Conservation (phyloP, 2,113 vertebrate species). For the Callospermophilus lateralis region DNA sequence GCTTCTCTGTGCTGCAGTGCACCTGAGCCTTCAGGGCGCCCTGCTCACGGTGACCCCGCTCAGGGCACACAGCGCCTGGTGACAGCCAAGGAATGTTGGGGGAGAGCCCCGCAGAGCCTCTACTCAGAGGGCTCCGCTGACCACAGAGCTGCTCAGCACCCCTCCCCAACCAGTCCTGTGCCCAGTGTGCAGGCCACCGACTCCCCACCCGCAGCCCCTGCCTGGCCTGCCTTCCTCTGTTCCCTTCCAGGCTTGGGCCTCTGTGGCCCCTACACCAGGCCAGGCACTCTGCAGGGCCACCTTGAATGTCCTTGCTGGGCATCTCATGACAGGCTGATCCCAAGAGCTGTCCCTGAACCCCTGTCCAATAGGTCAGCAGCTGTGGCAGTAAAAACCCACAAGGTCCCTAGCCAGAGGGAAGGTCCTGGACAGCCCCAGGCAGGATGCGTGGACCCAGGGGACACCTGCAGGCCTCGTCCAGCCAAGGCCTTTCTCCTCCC, state of each 20-base stretch:
- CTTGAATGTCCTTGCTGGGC: no score
- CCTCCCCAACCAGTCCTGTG: no score
- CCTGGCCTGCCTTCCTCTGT: background rate
- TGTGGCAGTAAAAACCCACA: background rate
- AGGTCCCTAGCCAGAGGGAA: no score
- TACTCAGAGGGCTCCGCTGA: background rate
- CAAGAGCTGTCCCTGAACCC: no score
- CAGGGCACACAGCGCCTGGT: rapidly evolving
- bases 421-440: background rate
- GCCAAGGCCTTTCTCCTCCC: background rate
- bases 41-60: background rate
- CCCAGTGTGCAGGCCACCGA: background rate
- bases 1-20: no score
- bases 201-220: background rate
- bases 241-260: background rate
- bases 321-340: background rate
- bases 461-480: background rate
- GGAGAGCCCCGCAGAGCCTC: background rate
- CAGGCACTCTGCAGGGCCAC: no score
- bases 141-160: background rate
- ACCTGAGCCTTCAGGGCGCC: background rate
- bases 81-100: background rate
- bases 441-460: background rate
- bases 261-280: background rate
- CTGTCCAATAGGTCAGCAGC: background rate